Conservation (phyloP, 2,113 vertebrate genomes). For the Anguilla japonica region DNA sequence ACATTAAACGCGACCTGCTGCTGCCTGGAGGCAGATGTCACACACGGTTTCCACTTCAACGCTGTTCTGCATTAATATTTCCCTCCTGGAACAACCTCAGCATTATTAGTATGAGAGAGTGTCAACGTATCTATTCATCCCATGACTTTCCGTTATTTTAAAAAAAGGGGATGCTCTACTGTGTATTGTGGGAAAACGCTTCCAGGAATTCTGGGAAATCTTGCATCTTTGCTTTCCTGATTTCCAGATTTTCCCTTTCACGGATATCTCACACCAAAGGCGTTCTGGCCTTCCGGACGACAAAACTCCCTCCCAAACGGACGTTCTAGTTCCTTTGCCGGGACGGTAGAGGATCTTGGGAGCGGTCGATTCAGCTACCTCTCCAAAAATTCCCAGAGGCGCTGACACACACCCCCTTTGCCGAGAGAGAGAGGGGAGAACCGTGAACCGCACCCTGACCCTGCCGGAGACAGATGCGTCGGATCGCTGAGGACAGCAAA, state of each 20-base stretch:
- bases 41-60: background rate
- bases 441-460: background rate
- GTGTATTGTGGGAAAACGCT: background rate
- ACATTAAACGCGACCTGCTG: background rate
- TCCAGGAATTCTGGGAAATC: background rate
- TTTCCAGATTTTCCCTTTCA: background rate
- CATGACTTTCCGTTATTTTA: background rate
- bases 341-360: background rate
- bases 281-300: background rate
- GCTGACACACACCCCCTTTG: background rate
- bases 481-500: background rate
- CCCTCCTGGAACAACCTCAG: background rate
- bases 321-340: background rate
- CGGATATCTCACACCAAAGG: background rate
- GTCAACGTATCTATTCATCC: background rate
- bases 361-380: background rate
- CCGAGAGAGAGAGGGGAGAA: background rate
- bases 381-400: background rate
- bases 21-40: background rate
- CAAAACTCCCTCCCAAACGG: background rate
- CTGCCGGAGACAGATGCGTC: background rate
- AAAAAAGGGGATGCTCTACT: background rate
- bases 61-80: background rate
- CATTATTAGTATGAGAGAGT: background rate
- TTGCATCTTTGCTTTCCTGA: background rate